Evolutionary conservation across 2,888 invertebrate species (phyloP).

Genomic region (Dastarcus helophoroides): DNA sequence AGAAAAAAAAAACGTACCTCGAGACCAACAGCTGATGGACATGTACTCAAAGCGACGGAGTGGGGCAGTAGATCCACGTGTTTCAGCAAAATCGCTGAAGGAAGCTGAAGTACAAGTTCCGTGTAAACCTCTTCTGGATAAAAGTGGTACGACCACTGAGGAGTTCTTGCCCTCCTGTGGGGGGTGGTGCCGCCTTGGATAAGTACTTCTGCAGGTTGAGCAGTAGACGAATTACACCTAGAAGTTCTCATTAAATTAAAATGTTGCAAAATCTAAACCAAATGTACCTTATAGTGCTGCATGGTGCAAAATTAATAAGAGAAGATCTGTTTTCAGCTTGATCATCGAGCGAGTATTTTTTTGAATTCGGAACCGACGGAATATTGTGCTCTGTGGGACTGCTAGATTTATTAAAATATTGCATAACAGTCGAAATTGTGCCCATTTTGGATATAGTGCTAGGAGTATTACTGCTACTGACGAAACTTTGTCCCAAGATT

Average conservation of each 20-base stretch:
- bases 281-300: constrained; percentile 46
- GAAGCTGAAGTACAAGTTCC: constrained; percentile 74
- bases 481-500: constrained; percentile 67
- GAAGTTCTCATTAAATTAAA: constrained; percentile 4
- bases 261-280: constrained; percentile 1
- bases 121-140: constrained; percentile 83
- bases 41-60: constrained; percentile 70
- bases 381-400: constrained; percentile 32
- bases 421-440: constrained; percentile 46
- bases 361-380: constrained; percentile 26
- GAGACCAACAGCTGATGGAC: constrained; percentile 78
- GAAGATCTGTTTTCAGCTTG: constrained; percentile 60
- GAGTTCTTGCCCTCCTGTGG: constrained; percentile 73
- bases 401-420: constrained; percentile 45
- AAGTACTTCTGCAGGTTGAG: constrained; percentile 80
- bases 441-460: constrained; percentile 47
- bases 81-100: constrained; percentile 76
- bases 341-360: constrained; percentile 34
- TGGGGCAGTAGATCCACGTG: constrained; percentile 84
- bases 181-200: constrained; percentile 68
- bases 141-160: constrained; percentile 95
- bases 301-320: constrained; percentile 80
- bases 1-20: constrained; percentile 43
- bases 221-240: constrained; percentile 43
- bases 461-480: constrained; percentile 59